Percentiles rank a stretch among this genome's conserved stretches.
Evolutionary conservation across 2,888 invertebrate species (phyloP).

Genomic region (Copidosoma aretas): DNA sequence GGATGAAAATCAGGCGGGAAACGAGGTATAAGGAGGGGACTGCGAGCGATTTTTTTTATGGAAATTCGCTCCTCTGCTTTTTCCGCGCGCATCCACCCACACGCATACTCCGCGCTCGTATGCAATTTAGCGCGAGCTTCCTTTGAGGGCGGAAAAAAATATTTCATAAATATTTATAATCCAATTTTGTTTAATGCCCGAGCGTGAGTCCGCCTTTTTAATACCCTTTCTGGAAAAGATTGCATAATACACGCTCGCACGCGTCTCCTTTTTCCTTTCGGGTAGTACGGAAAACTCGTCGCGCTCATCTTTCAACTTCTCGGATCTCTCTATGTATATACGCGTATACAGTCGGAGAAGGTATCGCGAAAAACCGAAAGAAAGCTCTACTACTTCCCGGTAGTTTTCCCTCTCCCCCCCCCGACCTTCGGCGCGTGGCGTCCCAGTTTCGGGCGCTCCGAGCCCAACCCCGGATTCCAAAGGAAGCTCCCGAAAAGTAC

Average conservation of each 20-base stretch:
- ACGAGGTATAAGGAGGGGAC: not conserved
- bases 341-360: not conserved
- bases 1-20: not conserved
- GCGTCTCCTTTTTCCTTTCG: not conserved
- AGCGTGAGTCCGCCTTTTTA: not conserved
- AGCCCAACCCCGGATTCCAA: not conserved
- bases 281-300: not conserved
- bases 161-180: conserved; percentile 1
- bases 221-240: no score
- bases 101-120: no score
- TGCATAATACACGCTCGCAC: not conserved
- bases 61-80: not conserved
- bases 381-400: no score
- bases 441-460: not conserved
- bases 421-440: not conserved
- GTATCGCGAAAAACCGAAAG: not conserved
- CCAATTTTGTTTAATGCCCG: not conserved
- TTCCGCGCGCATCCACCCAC: no score
- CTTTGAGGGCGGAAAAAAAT: not conserved
- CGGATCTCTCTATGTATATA: no score
- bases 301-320: not conserved
- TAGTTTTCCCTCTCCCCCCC: not conserved
- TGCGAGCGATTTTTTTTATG: not conserved
- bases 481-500: not conserved
- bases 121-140: no score